Evolutionary conservation across 2,888 invertebrate genomes (phyloP).

Genomic region (Dusona sp.): DNA sequence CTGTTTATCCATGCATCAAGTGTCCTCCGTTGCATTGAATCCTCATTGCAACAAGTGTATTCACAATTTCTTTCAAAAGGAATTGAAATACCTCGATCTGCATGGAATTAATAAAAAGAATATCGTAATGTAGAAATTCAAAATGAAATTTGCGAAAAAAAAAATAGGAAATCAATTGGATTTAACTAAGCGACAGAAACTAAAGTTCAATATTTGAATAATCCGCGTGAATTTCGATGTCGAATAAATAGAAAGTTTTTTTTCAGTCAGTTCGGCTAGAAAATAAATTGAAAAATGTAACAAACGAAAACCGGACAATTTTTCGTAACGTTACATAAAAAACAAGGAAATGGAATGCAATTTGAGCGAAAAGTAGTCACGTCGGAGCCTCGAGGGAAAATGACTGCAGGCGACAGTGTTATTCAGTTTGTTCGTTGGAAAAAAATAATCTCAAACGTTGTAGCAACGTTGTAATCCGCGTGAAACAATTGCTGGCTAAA

Average conservation of each 20-base stretch:
- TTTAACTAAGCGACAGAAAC: too few relatives aligned
- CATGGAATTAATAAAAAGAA: too few relatives aligned
- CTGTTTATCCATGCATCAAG: not conserved
- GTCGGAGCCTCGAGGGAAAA: conserved; percentile 12
- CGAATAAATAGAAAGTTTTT: not conserved
- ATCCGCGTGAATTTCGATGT: not conserved
- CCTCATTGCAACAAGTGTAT: not conserved
- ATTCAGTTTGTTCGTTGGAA: conserved; percentile 10
- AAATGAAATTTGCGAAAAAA: not conserved
- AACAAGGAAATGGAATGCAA: not conserved
- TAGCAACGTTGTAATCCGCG: conserved; percentile 20
- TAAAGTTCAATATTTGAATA: not conserved
- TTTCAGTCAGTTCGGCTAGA: too few relatives aligned
- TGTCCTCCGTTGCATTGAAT: not conserved
- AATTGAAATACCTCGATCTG: too few relatives aligned
- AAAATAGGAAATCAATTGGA: not conserved
- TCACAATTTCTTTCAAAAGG: not conserved
- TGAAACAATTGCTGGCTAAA: conserved; percentile 27
- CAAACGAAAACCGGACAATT: not conserved
- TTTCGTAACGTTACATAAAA: not conserved
- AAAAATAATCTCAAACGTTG: conserved; percentile 9
- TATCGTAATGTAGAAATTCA: too few relatives aligned
- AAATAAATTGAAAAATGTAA: not conserved
- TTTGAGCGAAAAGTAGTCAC: not conserved
- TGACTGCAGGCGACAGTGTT: not conserved